Evolutionary conservation across 2,888 invertebrate species (phyloP), one percentile per base, ranked within the genome.

Genomic region (Atherix ibis): DNA sequence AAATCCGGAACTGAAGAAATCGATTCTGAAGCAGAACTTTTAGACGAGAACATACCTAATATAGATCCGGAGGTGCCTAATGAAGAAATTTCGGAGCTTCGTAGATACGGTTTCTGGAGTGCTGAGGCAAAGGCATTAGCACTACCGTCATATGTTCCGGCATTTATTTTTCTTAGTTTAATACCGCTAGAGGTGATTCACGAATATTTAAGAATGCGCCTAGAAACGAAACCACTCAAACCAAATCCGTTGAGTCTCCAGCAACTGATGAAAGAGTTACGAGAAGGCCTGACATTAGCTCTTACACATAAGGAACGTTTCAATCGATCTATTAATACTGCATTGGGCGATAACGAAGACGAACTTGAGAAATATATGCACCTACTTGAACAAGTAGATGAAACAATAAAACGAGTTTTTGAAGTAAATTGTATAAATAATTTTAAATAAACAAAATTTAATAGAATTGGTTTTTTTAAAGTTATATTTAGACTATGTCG

Each of bases 141-240:
- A 39, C 64, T 94, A 43, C 94, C 92, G 1, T 82, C 85, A 3
- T 89, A 88, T 63, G 71, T 79, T 45, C 73, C 79, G 22, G 73
- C 80, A 40, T 94, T 88, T 63, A 68, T 92, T 34, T 85, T 91
- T 56, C 68, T 94, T 12, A 76, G 83, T 39, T 73, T 79, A 32
- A 74, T 92, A 33, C 84, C 88, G 16, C 63, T 95, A 50, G 88
- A 92, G 58, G 76, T 91, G n/a, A 78, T 89, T 41, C 84, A 91
- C 52, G 91, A 94, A 60, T 92, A 89, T 63, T 65, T 94, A 27
- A 65, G 76, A 39, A 76, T 92, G 67, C 65, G 91, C 27, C 64
- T 91, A 25, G 88, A 91, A 52, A 77, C 81, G 40, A 74, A 79
- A 37, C 84, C 85, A 0, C 71, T 72, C 15, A 76, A 81, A 32